Conservation (phyloP, 2,888 invertebrate genomes). For the Xanthia togata region DNA sequence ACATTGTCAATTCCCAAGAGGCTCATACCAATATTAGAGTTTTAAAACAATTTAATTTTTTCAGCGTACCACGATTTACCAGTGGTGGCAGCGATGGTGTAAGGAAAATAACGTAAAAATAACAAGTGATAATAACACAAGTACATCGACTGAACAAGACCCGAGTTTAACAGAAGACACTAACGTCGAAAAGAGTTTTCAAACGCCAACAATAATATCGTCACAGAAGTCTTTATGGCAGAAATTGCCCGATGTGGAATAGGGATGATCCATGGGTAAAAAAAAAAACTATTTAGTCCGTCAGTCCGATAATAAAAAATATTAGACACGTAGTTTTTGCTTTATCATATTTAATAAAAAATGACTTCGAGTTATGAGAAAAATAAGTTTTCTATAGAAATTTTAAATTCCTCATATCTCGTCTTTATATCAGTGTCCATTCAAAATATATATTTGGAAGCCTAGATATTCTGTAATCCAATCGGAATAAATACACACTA, state of each 20-base stretch:
- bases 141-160: neutral
- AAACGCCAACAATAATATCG: neutral
- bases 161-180: neutral
- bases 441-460: too few relatives aligned
- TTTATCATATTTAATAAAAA: too few relatives aligned
- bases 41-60: neutral
- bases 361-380: too few relatives aligned
- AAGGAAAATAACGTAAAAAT: conserved; percentile 24
- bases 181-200: neutral
- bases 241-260: neutral
- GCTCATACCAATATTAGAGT: neutral
- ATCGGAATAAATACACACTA: too few relatives aligned
- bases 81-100: conserved; percentile 29
- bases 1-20: neutral
- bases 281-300: too few relatives aligned
- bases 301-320: too few relatives aligned
- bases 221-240: conserved; percentile 26
- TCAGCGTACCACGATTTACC: conserved; percentile 20
- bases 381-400: too few relatives aligned
- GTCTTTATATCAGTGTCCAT: too few relatives aligned
- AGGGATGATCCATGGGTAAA: too few relatives aligned
- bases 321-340: too few relatives aligned
- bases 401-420: too few relatives aligned
- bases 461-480: too few relatives aligned
- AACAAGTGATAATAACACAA: neutral